Percentiles rank a stretch among this genome's conserved stretches.
phyloP scores from a whole-genome alignment of 2,113 vertebrate genomes.

The Camarhynchus parvulus region DNA sequence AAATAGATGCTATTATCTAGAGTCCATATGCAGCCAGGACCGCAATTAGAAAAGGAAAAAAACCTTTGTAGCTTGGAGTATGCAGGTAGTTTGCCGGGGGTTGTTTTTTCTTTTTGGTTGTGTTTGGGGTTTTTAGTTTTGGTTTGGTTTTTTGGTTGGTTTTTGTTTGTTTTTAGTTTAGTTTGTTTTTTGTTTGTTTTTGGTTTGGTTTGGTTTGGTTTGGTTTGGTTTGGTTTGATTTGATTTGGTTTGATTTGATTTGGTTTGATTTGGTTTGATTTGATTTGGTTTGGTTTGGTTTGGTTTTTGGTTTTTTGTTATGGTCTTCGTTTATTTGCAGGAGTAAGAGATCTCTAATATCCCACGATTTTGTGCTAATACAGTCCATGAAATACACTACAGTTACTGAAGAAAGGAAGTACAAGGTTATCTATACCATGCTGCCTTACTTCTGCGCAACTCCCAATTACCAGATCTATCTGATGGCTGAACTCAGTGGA shows the following conservation, averaged over 20 bases:
- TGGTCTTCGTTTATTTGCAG: background rate
- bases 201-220: background rate
- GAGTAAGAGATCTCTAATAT: background rate
- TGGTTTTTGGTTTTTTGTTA: background rate
- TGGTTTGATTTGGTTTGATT: too few species aligned
- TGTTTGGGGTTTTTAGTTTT: background rate
- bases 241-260: too few species aligned
- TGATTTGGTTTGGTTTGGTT: too few species aligned
- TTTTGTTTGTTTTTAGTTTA: background rate
- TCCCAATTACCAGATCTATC: conserved; percentile 66
- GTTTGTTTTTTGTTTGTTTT: background rate
- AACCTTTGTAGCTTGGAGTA: background rate
- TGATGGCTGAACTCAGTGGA: conserved; percentile 58
- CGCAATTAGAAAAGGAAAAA: background rate
- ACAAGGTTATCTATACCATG: background rate
- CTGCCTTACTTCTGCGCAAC: conserved; percentile 45
- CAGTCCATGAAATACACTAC: background rate
- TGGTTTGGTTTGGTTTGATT: background rate
- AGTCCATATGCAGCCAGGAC: background rate
- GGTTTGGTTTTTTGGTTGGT: too few species aligned
- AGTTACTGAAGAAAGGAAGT: background rate
- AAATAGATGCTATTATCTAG: background rate
- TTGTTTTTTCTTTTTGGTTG: background rate
- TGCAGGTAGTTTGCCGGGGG: background rate
- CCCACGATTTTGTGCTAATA: background rate